Evolutionary conservation across 2,113 vertebrate genomes (phyloP).

Genomic region (Cromileptes altivelis): DNA sequence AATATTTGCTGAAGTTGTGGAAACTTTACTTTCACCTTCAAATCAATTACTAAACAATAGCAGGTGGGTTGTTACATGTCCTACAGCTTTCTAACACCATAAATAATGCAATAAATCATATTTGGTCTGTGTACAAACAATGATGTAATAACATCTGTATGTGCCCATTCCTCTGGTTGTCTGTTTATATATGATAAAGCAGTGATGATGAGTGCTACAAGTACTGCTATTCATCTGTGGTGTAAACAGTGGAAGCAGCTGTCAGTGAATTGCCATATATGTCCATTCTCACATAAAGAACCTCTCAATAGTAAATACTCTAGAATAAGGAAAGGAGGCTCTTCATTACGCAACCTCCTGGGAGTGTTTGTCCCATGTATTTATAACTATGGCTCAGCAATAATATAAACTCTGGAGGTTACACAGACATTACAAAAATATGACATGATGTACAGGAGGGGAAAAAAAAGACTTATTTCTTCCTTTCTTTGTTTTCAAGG

Average conservation of each 20-base stretch:
- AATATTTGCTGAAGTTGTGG: background rate
- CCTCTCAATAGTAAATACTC: conserved; percentile 39
- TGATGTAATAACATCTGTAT: background rate
- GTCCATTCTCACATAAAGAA: conserved; percentile 37
- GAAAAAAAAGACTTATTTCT: conserved; percentile 72
- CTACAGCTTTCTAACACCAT: background rate
- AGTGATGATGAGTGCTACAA: conserved; percentile 1
- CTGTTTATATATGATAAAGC: conserved; percentile 27
- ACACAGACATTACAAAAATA: conserved; percentile 60
- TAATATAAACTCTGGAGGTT: conserved; percentile 63
- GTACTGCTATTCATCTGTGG: conserved; percentile 28
- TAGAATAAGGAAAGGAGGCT: conserved; percentile 23
- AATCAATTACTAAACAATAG: background rate
- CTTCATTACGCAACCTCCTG: conserved; percentile 68
- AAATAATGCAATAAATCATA: background rate
- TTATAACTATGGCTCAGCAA: conserved; percentile 64
- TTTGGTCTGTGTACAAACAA: conserved; percentile 4
- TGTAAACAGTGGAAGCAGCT: conserved; percentile 68
- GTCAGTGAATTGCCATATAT: conserved; percentile 27
- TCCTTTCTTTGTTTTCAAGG: conserved; percentile 72
- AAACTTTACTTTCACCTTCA: background rate
- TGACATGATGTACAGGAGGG: conserved; percentile 4
- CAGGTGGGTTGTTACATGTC: background rate
- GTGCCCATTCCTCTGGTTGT: background rate
- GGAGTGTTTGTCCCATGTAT: conserved; percentile 67